These are phyloP conservation scores for Patella depressa DNA, from an alignment of 2,888 invertebrate genomes.

Conservation along the genomic window DNA sequence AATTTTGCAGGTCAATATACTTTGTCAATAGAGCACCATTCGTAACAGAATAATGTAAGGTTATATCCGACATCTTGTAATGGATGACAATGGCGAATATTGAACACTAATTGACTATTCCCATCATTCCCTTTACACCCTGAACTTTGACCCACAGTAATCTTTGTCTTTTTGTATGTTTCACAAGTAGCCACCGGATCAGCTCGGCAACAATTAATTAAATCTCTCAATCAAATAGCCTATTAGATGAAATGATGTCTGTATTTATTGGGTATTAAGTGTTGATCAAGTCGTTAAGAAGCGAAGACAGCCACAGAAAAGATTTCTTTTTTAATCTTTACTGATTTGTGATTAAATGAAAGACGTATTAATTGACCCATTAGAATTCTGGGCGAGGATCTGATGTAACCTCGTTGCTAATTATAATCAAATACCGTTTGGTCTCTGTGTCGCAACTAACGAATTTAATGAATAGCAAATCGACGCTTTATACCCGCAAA, in stretches of 20 bases:
- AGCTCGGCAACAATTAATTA: not conserved
- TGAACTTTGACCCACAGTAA: no score
- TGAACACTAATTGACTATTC: no score
- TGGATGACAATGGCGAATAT: no score
- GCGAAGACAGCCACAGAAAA: not conserved
- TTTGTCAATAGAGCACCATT: no score
- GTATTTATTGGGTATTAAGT: conserved; percentile 1
- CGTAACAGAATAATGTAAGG: no score
- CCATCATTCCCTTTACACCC: no score
- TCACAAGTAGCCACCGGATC: not conserved
- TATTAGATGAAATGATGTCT: not conserved
- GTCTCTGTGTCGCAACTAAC: no score
- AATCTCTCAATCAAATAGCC: not conserved
- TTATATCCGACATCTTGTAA: no score
- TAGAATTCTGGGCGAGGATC: not conserved
- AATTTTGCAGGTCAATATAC: no score
- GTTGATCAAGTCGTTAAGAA: not conserved
- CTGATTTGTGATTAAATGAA: not conserved
- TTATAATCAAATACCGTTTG: not conserved
- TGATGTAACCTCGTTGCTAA: not conserved
- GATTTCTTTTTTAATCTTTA: not conserved
- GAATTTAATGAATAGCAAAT: no score
- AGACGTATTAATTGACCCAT: not conserved
- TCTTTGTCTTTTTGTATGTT: not conserved
- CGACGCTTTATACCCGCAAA: no score